A percentile compares a stretch with the other conserved stretches of the same genome.
phyloP scores from a whole-genome alignment of 2,797 vertebrate genomes.

The Alcedo quadribrachys region DNA sequence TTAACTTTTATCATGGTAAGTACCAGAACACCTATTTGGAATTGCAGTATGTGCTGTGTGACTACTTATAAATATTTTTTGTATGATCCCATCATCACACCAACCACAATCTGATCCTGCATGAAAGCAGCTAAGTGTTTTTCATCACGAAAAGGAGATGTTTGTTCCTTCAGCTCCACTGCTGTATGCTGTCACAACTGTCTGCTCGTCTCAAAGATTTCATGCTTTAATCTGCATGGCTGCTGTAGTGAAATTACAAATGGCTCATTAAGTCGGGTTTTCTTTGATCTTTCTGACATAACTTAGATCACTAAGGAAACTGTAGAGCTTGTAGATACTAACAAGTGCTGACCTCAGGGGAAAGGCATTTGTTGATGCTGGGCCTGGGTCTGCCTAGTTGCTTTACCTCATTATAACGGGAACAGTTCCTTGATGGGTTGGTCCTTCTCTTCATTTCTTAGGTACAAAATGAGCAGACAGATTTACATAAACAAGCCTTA shows the following conservation, averaged over 20 bases:
- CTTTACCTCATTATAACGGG: not conserved
- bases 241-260: constrained; percentile 52
- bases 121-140: not conserved
- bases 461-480: not conserved
- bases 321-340: constrained; percentile 22
- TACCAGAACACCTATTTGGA: not conserved
- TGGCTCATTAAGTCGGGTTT: constrained; percentile 34
- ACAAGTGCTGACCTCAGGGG: not conserved
- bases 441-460: not conserved
- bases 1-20: not conserved
- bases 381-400: not conserved
- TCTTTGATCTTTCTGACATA: constrained; percentile 50
- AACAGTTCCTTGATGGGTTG: not conserved
- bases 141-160: not conserved
- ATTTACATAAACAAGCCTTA: not conserved
- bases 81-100: not conserved
- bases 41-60: not conserved
- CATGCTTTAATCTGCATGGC: not conserved
- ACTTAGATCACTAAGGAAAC: constrained; percentile 18
- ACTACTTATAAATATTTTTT: not conserved
- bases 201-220: constrained; percentile 30
- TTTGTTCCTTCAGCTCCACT: not conserved
- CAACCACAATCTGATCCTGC: not conserved
- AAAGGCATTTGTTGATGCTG: not conserved
- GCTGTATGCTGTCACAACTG: constrained; percentile 7